phyloP scores from a whole-genome alignment of 2,797 vertebrate genomes.

The Pampus argenteus region DNA sequence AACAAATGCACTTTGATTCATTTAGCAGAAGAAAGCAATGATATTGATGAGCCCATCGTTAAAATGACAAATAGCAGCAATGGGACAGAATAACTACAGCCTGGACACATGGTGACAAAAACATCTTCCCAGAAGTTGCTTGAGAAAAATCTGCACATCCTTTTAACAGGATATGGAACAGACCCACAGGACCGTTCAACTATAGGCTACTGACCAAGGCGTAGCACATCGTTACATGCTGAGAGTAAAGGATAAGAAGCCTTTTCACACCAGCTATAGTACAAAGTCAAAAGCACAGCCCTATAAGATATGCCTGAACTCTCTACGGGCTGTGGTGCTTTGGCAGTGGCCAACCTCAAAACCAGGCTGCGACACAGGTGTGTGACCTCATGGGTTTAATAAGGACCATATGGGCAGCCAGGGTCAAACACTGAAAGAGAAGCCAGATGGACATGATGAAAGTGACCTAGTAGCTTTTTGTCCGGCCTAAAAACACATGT shows the following conservation, averaged over 20 bases:
- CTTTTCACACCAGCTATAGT: slow-evolving; percentile 53
- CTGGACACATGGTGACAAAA: slow-evolving; percentile 17
- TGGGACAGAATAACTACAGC: neutral
- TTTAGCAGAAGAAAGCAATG: neutral
- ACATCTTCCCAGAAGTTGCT: slow-evolving; percentile 13
- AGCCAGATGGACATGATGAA: slow-evolving; percentile 55
- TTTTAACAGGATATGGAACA: slow-evolving; percentile 37
- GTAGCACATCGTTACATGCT: slow-evolving; percentile 51
- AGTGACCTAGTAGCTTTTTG: slow-evolving; percentile 29
- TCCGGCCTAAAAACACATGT: slow-evolving; percentile 3
- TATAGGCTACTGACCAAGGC: slow-evolving; percentile 18
- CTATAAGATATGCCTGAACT: slow-evolving; percentile 24
- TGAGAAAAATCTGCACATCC: slow-evolving; percentile 42
- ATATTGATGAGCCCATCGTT: slow-evolving; percentile 10
- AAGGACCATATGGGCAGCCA: slow-evolving; percentile 35
- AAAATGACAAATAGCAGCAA: slow-evolving; percentile 7
- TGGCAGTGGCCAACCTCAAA: slow-evolving; percentile 24
- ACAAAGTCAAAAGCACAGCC: slow-evolving; percentile 15
- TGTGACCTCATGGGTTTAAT: slow-evolving; percentile 63
- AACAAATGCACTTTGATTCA: neutral
- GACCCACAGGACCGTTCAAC: slow-evolving; percentile 23
- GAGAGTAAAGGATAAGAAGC: slow-evolving; percentile 39
- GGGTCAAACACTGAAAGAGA: slow-evolving; percentile 50
- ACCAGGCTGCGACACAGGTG: slow-evolving; percentile 55
- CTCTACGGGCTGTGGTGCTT: slow-evolving; percentile 10